Base-by-base conservation (phyloP, 2,797 vertebrate genomes). In the Diceros bicornis region DNA sequence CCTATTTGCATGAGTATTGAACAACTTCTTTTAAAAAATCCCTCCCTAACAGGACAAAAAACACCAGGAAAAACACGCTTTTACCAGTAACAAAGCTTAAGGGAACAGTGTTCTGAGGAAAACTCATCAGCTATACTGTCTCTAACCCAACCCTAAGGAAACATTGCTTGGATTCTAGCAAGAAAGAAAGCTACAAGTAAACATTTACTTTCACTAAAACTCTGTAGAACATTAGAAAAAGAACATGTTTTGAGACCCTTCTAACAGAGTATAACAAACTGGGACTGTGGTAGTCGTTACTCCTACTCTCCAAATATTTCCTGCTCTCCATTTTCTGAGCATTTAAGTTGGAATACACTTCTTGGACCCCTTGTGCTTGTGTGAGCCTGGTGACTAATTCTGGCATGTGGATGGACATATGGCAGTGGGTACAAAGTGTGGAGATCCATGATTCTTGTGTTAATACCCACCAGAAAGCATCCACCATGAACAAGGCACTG, bases 171-270 rank as follows among this genome's bases (percentile, higher is more conserved):
- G 77, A 94, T 94, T 94, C 78, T 93, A 89, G 81, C 72, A 96
- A 91, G 64, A 69, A 94, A 34, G 25, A 68, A 97, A 93, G 50
- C 93, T 71, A 2, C 37, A 94, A 85, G 78, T 89, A 94, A 91
- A 94, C 79, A 93, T 90, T 94, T 66, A 89, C 74, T 95, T 88
- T 92, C 88, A 89, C 50, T 97, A 85, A 93, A 78, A 82, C 18
- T 50, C 69, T 84, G 50, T 66, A 96, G 77, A 92, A 86, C 55
- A 86, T 78, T 86, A 50, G 47, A 86, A 75, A 95, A 94, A 96
- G 23, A 91, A 23, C 61, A 79, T 78, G 47, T 57, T 83, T 79
- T 72, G 41, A 91, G 59, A 71, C 14, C 9, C 74, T 88, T 52
- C 21, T 91, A 75, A 74, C n/a, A 90, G 21, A 94, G 25, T 64